phyloP scores from a whole-genome alignment of 2,888 invertebrate genomes.

The Apodemia duryi region DNA sequence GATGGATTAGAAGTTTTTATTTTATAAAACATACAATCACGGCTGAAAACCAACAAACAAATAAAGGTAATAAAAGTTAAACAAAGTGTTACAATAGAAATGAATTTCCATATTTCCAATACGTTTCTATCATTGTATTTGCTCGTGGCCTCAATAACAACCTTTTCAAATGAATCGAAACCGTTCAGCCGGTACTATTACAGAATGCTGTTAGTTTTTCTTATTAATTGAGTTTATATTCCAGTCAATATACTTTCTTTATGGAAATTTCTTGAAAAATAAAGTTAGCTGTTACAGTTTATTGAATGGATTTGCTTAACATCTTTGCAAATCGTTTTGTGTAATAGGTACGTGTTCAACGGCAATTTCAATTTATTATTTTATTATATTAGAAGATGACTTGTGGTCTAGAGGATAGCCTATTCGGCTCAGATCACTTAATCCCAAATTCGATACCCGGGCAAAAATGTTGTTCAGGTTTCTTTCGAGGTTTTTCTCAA shows the following conservation, averaged over 20 bases:
- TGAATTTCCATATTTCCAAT: slow-evolving; percentile 13
- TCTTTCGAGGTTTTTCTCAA: too few relatives aligned
- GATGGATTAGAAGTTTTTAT: not conserved
- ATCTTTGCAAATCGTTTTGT: too few relatives aligned
- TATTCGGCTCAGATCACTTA: too few relatives aligned
- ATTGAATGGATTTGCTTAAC: not conserved
- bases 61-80: slow-evolving; percentile 7
- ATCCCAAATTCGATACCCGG: too few relatives aligned
- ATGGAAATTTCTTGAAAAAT: not conserved
- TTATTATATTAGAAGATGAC: too few relatives aligned
- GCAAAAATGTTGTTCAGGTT: too few relatives aligned
- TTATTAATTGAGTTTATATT: slow-evolving; percentile 13
- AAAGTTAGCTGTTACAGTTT: not conserved
- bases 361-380: too few relatives aligned
- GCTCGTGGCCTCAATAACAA: slow-evolving; percentile 16
- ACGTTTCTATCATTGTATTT: slow-evolving; percentile 13
- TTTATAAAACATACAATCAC: not conserved
- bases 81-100: slow-evolving; percentile 8
- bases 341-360: too few relatives aligned
- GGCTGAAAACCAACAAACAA: not conserved
- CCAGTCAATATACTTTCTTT: slow-evolving; percentile 6
- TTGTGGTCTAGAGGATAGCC: too few relatives aligned
- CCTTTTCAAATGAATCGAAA: slow-evolving; percentile 19
- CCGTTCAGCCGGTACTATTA: slow-evolving; percentile 29
- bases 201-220: slow-evolving; percentile 24